A percentile compares a stretch with the other conserved stretches of the same genome.
These are phyloP conservation scores for Pimpla rufipes DNA, from an alignment of 2,888 invertebrate genomes.

Conservation along the genomic window DNA sequence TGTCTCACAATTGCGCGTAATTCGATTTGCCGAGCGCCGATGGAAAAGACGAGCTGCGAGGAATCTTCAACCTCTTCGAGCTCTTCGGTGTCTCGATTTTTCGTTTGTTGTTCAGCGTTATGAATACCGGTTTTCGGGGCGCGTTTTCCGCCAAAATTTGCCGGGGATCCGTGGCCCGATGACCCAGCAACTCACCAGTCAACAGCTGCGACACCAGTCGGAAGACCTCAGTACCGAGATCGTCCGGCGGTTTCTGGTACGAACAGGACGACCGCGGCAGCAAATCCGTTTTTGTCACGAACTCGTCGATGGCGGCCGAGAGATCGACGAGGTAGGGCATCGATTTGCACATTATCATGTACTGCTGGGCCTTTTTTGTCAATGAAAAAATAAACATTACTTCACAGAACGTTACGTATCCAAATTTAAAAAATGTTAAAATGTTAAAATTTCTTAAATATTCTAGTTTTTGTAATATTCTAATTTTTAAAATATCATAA, in stretches of 20 bases:
- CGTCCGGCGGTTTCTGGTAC: constrained; percentile 14
- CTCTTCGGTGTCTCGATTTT: constrained; percentile 53
- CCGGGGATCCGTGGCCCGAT: constrained; percentile 73
- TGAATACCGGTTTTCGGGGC: constrained; percentile 78
- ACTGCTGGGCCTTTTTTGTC: constrained; percentile 77
- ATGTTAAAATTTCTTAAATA: too few species aligned
- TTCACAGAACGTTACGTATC: too few species aligned
- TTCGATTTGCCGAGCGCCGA: constrained; percentile 17
- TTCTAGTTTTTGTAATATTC: too few species aligned
- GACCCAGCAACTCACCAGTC: constrained; percentile 78
- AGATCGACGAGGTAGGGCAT: constrained; percentile 74
- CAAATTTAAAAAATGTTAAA: background rate
- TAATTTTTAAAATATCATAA: too few species aligned
- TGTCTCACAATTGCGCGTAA: constrained; percentile 5
- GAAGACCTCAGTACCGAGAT: constrained; percentile 73
- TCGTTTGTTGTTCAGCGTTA: constrained; percentile 76
- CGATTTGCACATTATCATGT: constrained; percentile 75
- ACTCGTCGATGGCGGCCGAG: constrained; percentile 73
- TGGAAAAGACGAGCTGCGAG: constrained; percentile 44
- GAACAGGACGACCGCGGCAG: constrained; percentile 55
- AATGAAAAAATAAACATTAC: constrained; percentile 25
- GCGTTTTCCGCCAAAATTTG: constrained; percentile 73
- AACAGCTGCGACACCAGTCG: constrained; percentile 74
- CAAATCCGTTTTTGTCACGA: constrained; percentile 71
- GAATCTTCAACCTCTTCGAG: constrained; percentile 47